Evolutionary conservation across 2,888 invertebrate species (phyloP), one percentile per base, ranked within the genome.

Genomic region (Mesorhabditis belari): DNA sequence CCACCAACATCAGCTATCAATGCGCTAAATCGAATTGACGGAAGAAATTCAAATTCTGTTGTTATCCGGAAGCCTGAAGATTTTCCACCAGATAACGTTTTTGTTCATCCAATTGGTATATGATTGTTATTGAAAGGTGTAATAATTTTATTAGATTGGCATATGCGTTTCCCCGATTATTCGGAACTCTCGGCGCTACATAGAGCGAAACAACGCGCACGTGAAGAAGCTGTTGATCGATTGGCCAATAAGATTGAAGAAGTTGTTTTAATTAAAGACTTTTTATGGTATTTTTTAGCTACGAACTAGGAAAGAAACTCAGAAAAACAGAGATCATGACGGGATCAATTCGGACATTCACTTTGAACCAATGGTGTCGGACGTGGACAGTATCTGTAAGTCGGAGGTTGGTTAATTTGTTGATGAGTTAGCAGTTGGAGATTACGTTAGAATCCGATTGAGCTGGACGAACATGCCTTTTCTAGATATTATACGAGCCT

Each of bases 91-190:
- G 51, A 49, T 21, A 23, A 35, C 9, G n/a, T 29, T 6, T 49
- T n/a, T 25, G 49, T 53, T 24, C 62, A 62, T 54, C 62, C 62
- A 4, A 53, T 62, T 21, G 62, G 62, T 62, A 28, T 24, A 1
- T 17, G 44, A n/a, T 2, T 35, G 12, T n/a, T n/a, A n/a, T n/a
- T n/a, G n/a, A n/a, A n/a, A n/a, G n/a, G n/a, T n/a, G n/a, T n/a
- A n/a, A n/a, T n/a, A 5, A 4, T 49, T 17, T n/a, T 25, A 51
- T 17, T 26, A 67, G 70, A 70, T 59, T 70, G 70, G 70, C 70
- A 70, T 52, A 62, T 70, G 62, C 51, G 60, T 12, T 55, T 63
- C 50, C 62, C 62, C 6, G 27, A 58, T 9, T 24, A 53, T 19
- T 29, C 50, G 19, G 58, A 64, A 21, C 61, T 63, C 27, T 51